Conservation (phyloP, 1,140 invertebrate species). For the Bombus affinis region DNA sequence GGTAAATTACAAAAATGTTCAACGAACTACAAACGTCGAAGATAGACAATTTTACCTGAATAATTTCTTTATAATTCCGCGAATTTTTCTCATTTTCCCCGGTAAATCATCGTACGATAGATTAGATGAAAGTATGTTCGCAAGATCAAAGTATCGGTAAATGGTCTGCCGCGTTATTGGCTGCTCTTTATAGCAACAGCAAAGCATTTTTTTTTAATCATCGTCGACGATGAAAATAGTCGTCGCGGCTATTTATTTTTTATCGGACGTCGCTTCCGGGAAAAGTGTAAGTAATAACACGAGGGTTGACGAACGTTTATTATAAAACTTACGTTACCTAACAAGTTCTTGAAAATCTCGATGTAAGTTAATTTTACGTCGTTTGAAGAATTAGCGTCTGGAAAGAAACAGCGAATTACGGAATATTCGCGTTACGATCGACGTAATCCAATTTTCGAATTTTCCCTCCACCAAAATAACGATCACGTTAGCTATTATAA, state of each 20-base stretch:
- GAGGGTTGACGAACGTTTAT: constrained; percentile 10
- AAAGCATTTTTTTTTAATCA: neutral
- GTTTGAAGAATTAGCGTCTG: neutral
- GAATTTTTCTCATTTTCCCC: neutral
- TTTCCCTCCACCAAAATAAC: neutral
- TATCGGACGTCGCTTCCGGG: neutral
- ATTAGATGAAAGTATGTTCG: neutral
- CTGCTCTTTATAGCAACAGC: neutral
- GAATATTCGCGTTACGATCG: neutral
- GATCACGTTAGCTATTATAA: neutral
- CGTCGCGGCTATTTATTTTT: constrained; percentile 4
- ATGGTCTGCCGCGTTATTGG: constrained; percentile 1
- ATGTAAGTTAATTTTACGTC: neutral
- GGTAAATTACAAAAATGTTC: neutral
- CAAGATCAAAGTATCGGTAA: neutral
- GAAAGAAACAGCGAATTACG: neutral
- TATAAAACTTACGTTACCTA: neutral
- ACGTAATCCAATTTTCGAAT: neutral
- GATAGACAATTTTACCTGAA: neutral
- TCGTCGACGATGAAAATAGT: constrained; percentile 9
- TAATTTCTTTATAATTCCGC: neutral
- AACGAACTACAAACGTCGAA: neutral
- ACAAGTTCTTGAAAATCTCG: neutral
- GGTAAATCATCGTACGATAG: neutral
- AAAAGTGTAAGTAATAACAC: constrained; percentile 1